These are phyloP conservation scores for Epinephelus moara DNA, from an alignment of 2,113 vertebrate genomes.

Conservation along the genomic window DNA sequence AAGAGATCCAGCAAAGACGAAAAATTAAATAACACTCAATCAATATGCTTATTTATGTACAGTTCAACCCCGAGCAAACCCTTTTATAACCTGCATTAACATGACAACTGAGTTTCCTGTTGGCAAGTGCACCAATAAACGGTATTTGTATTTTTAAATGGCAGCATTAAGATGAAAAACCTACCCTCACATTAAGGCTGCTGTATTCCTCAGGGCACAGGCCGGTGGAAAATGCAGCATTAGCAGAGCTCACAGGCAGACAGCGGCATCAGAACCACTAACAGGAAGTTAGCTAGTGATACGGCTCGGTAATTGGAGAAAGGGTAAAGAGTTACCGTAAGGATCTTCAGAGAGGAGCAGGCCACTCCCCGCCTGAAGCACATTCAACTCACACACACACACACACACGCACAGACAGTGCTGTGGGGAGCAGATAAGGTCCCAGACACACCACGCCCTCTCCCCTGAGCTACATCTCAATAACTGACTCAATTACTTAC, in stretches of 20 bases:
- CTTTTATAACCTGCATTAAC: neutral
- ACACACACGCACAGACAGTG: constrained; percentile 11
- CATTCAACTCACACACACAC: constrained; percentile 7
- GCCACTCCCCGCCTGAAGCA: constrained; percentile 64
- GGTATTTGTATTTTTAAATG: constrained; percentile 7
- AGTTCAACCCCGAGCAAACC: neutral
- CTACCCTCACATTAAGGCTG: constrained; percentile 67
- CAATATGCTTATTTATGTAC: constrained; percentile 17
- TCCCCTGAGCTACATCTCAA: constrained; percentile 39
- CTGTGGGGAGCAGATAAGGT: constrained; percentile 83
- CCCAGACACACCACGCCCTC: constrained; percentile 76
- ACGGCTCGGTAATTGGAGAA: constrained; percentile 64
- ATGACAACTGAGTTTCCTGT: neutral
- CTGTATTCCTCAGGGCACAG: constrained; percentile 57
- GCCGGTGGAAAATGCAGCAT: constrained; percentile 57
- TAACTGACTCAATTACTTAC: constrained; percentile 48
- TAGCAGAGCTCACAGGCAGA: constrained; percentile 63
- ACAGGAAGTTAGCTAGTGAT: constrained; percentile 71
- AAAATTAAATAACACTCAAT: constrained; percentile 24
- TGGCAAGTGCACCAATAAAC: constrained; percentile 1
- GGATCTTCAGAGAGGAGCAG: constrained; percentile 40
- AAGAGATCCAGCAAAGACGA: constrained; percentile 7
- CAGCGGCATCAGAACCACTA: constrained; percentile 31
- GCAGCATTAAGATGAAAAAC: constrained; percentile 49
- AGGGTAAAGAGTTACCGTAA: constrained; percentile 73